Evolutionary conservation across 1,140 invertebrate genomes (phyloP).

Genomic region (Dendroctonus valens): DNA sequence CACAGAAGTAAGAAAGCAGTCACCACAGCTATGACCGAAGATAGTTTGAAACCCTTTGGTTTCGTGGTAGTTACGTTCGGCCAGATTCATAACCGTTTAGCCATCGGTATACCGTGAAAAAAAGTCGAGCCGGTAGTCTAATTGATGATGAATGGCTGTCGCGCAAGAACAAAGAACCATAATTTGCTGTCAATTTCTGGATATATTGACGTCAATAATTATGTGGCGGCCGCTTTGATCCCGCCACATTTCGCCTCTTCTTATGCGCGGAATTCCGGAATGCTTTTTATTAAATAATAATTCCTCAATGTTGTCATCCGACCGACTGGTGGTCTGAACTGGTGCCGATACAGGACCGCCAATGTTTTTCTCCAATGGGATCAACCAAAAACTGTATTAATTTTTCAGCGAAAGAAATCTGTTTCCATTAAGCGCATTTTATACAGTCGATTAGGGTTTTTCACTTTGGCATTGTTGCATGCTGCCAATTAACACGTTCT

Average conservation of each 20-base stretch:
- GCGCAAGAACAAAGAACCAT: constrained; percentile 49
- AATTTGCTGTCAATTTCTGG: constrained; percentile 52
- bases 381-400: too few species aligned
- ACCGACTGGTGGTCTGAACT: constrained; percentile 29
- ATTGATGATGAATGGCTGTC: constrained; percentile 50
- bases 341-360: constrained; percentile 1
- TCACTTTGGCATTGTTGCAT: too few species aligned
- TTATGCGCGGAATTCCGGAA: constrained; percentile 28
- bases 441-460: too few species aligned
- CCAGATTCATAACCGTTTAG: constrained; percentile 46
- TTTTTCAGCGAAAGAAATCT: too few species aligned
- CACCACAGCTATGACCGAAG: too few species aligned
- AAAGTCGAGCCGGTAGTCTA: constrained; percentile 44
- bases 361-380: too few species aligned
- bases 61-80: constrained; percentile 36
- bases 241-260: constrained; percentile 33
- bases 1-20: too few species aligned
- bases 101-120: constrained; percentile 23
- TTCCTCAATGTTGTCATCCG: constrained; percentile 34
- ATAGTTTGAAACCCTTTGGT: too few species aligned
- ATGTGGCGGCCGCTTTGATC: constrained; percentile 46
- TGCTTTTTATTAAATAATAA: constrained; percentile 35
- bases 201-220: constrained; percentile 50
- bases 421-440: too few species aligned
- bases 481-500: too few species aligned